Evolutionary conservation across 2,797 vertebrate genomes (phyloP).

Genomic region (Scolopax rusticola): DNA sequence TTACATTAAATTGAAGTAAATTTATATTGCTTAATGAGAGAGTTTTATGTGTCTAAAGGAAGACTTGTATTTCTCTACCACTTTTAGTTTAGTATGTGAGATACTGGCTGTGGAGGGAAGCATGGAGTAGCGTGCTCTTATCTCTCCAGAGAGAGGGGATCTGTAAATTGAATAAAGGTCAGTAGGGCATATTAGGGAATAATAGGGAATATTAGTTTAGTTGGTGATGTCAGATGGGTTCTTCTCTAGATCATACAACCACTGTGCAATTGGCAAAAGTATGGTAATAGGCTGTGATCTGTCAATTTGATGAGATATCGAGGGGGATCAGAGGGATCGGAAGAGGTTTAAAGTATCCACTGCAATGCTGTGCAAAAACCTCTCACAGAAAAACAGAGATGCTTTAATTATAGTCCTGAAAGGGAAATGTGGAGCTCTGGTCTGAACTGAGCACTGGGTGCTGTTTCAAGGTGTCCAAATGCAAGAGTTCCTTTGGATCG

Average conservation of each 20-base stretch:
- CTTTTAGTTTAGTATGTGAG: conserved; percentile 11
- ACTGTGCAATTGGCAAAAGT: conserved; percentile 17
- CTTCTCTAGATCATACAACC: conserved; percentile 11
- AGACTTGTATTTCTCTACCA: background rate
- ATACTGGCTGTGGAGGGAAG: background rate
- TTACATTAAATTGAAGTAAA: conserved; percentile 67
- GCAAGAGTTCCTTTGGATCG: rapidly evolving
- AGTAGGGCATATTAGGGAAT: background rate
- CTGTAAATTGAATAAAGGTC: conserved; percentile 22
- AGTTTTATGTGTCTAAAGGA: conserved; percentile 47
- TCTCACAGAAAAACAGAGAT: background rate
- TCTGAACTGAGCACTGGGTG: background rate
- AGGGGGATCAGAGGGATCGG: conserved; percentile 25
- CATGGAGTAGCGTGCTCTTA: background rate
- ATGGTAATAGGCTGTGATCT: conserved; percentile 48
- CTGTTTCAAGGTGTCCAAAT: background rate
- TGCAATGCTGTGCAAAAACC: background rate
- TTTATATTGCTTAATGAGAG: conserved; percentile 26
- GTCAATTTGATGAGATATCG: conserved; percentile 49
- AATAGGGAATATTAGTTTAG: conserved; percentile 15
- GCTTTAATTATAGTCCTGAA: background rate
- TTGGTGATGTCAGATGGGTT: conserved; percentile 17
- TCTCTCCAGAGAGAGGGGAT: background rate
- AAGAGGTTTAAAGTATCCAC: conserved; percentile 10
- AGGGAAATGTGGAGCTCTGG: background rate